Base-by-base conservation (phyloP, 2,113 vertebrate genomes). In the Anthoscopus minutus region DNA sequence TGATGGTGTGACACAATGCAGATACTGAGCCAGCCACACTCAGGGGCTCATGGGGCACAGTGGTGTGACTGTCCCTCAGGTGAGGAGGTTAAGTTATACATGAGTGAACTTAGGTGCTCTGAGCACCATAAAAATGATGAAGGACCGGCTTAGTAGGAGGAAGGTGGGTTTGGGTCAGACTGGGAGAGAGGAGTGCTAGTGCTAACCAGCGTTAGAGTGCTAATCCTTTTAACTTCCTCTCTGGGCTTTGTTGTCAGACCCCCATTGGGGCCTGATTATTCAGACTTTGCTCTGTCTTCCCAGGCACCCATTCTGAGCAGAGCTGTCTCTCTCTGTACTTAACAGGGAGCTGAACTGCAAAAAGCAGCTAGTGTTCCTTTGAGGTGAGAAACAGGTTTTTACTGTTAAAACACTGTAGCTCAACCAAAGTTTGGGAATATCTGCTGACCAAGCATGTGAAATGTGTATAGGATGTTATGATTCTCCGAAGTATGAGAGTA, bases 221-320 rank as follows among this genome's bases (percentile, higher is more conserved):
- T 97, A 94, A 96, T 93, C 90, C 85, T 92, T 96, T 95, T 81
- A 83, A 90, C 74, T 94, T 88, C 64, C 50, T 83, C 69, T 71
- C 37, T 45, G 47, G n/a, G 44, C 82, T 95, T 96, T 93, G 93
- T 93, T 94, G 60, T 30, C 45, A 74, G 71, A 83, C 31, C 37
- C 71, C 72, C 86, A 0, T 2, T 57, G 89, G 44, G 37, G 5
- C 44, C 65, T 88, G 57, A 88, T 89, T 93, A 83, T 93, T 70
- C 89, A 92, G 64, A 47, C 40, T 91, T 89, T 0, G 2, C 38
- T 93, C 47, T 4, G 3, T 71, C 85, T 89, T 96, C 76, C 54
- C 64, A 83, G 85, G 71, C 89, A 83, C 56, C 42, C 2, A 0
- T 80, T 96, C 69, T 0, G 9, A 92, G 74, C 47, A 83, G 66